Conservation (phyloP, 2,888 invertebrate species). For the Ophonus ardosiacus region DNA sequence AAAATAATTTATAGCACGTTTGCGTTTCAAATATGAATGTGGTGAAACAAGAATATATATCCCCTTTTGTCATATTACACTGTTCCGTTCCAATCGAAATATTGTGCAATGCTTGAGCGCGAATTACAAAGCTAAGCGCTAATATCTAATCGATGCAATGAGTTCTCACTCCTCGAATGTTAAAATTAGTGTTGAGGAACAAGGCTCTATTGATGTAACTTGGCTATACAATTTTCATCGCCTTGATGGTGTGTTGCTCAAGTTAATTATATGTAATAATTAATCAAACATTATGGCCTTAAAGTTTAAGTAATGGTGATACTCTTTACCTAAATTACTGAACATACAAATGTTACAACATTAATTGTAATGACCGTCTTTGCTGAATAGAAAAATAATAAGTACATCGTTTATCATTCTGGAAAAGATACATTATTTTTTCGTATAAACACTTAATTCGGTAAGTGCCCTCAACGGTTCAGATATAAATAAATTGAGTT, state of each 20-base stretch:
- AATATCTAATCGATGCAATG: constrained; percentile 36
- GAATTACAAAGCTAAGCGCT: constrained; percentile 19
- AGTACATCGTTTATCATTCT: not conserved
- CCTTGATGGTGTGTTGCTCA: constrained; percentile 19
- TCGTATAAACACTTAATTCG: no score
- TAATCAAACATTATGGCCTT: constrained; percentile 29
- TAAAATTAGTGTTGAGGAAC: constrained; percentile 27
- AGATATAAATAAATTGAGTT: no score
- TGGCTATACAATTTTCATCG: constrained; percentile 23
- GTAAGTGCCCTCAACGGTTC: no score
- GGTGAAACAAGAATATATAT: constrained; percentile 38
- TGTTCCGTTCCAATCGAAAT: constrained; percentile 11
- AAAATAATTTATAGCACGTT: constrained; percentile 36
- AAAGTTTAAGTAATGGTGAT: constrained; percentile 8
- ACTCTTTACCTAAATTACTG: constrained; percentile 15
- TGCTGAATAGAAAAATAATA: not conserved
- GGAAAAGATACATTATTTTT: not conserved
- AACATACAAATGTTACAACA: not conserved
- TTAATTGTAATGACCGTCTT: not conserved
- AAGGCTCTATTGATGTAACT: constrained; percentile 16
- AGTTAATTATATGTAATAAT: constrained; percentile 44
- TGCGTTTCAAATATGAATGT: constrained; percentile 41
- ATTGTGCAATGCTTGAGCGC: constrained; percentile 14
- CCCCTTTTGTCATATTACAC: constrained; percentile 29
- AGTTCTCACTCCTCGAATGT: constrained; percentile 1